Percentiles rank a stretch among this genome's conserved stretches.
Conservation (phyloP, 2,888 invertebrate species). For the Camptogramma bilineatum region DNA sequence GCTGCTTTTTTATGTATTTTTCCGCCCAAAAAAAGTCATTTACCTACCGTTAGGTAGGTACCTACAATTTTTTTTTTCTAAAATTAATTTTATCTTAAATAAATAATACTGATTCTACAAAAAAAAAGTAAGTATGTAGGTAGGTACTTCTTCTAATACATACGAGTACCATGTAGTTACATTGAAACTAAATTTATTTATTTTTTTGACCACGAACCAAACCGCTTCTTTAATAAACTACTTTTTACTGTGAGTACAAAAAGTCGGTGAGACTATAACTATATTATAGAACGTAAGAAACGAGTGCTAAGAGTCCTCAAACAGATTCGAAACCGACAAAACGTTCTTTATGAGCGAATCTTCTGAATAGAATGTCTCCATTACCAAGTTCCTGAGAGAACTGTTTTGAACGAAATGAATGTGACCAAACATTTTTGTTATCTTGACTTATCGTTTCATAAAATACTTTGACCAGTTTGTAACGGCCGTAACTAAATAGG, state of each 20-base stretch:
- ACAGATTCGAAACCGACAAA: slow-evolving; percentile 42
- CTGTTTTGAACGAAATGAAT: slow-evolving; percentile 49
- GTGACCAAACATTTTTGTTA: slow-evolving; percentile 28
- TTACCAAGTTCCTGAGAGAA: slow-evolving; percentile 38
- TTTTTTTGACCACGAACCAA: neutral
- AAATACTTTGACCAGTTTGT: neutral
- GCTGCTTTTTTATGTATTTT: neutral
- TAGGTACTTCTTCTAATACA: too few relatives aligned
- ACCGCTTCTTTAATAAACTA: too few relatives aligned
- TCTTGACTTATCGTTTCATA: slow-evolving; percentile 14
- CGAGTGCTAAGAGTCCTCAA: slow-evolving; percentile 6
- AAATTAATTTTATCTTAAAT: too few relatives aligned
- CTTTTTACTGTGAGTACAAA: too few relatives aligned
- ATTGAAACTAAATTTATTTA: too few relatives aligned
- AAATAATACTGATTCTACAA: too few relatives aligned
- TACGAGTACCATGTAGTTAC: too few relatives aligned
- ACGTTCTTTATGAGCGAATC: slow-evolving; percentile 54
- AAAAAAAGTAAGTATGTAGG: too few relatives aligned
- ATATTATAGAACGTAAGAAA: neutral
- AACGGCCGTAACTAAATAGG: neutral
- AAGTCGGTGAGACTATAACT: neutral
- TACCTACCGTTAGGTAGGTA: too few relatives aligned
- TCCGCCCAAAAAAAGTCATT: too few relatives aligned
- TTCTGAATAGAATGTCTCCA: slow-evolving; percentile 49
- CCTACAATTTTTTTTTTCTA: too few relatives aligned